phyloP scores from a whole-genome alignment of 2,797 vertebrate species.

The Molossus alvarezi region DNA sequence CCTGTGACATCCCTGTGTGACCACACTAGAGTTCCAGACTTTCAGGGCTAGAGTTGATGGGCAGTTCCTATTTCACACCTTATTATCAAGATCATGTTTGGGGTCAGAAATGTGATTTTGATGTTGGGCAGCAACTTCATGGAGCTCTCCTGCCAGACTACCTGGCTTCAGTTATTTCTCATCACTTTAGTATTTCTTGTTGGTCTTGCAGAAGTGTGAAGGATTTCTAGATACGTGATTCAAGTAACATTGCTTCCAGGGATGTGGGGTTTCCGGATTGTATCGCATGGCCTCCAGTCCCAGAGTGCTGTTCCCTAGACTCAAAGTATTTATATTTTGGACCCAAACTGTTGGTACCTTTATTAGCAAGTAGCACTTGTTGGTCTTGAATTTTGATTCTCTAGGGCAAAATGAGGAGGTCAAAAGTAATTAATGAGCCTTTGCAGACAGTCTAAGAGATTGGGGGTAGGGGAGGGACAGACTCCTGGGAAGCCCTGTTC shows the following conservation, averaged over 20 bases:
- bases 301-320: neutral
- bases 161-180: neutral
- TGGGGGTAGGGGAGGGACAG: neutral
- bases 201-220: neutral
- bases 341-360: no score
- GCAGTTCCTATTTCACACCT: neutral
- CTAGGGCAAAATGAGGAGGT: neutral
- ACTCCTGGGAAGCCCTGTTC: neutral
- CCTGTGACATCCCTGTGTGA: neutral
- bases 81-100: neutral
- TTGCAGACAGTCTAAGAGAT: neutral
- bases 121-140: neutral
- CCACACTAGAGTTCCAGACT: neutral
- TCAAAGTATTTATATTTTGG: neutral
- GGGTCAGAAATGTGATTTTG: neutral
- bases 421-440: neutral
- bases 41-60: neutral
- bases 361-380: neutral
- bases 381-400: neutral
- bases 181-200: fast-evolving
- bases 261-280: neutral
- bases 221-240: neutral
- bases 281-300: neutral
- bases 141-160: neutral
- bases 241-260: neutral